Conservation (phyloP, 2,797 vertebrate genomes). For the Anolis apletophallus region DNA sequence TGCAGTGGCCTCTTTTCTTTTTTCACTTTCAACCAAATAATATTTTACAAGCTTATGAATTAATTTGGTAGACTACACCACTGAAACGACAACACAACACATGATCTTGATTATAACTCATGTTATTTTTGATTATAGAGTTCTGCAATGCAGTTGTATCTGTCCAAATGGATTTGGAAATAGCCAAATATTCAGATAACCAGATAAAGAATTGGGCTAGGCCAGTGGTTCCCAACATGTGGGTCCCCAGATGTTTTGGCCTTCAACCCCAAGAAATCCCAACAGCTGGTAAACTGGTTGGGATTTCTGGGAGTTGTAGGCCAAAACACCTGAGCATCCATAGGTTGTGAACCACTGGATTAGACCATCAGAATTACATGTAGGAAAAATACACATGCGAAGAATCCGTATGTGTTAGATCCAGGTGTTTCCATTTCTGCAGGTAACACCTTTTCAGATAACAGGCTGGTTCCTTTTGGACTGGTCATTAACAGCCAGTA, state of each 20-base stretch:
- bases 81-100: background rate
- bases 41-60: background rate
- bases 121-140: constrained; percentile 44
- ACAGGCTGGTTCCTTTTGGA: background rate
- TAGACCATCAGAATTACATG: too few relatives aligned
- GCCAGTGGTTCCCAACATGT: too few relatives aligned
- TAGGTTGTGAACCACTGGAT: too few relatives aligned
- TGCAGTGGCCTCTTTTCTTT: background rate
- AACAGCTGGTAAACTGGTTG: too few relatives aligned
- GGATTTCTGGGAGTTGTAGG: too few relatives aligned
- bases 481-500: background rate
- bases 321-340: too few relatives aligned
- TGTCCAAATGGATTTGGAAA: background rate
- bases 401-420: background rate
- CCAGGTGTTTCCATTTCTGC: background rate
- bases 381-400: background rate
- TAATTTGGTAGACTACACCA: background rate
- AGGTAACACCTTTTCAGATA: background rate
- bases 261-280: too few relatives aligned
- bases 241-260: too few relatives aligned
- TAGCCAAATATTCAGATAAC: background rate
- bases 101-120: constrained; percentile 39
- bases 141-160: background rate
- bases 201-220: background rate
- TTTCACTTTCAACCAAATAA: constrained; percentile 8